Evolutionary conservation across 1,140 invertebrate genomes (phyloP).

Genomic region (Cepaea nemoralis): DNA sequence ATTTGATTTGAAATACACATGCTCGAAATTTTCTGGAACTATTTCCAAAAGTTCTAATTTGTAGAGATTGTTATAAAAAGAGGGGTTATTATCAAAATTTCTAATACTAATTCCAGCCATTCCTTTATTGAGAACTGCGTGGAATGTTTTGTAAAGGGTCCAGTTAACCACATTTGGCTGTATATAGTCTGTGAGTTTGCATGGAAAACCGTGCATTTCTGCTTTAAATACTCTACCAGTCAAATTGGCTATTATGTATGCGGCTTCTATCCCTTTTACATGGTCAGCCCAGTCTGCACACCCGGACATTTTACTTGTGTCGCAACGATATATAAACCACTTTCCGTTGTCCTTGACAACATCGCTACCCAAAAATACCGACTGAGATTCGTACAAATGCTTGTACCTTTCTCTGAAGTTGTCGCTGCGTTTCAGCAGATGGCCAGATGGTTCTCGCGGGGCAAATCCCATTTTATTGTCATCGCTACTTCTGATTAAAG

Average conservation of each 20-base stretch:
- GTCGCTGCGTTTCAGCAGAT: not conserved
- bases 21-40: not conserved
- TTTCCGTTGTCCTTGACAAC: not conserved
- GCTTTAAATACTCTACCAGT: slow-evolving; percentile 42
- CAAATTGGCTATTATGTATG: slow-evolving; percentile 41
- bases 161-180: slow-evolving; percentile 40
- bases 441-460: not conserved
- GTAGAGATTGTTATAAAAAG: slow-evolving; percentile 1
- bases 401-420: not conserved
- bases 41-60: slow-evolving; percentile 16
- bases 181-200: slow-evolving; percentile 33
- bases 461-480: not conserved
- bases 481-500: not conserved
- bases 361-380: not conserved
- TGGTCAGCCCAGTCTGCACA: slow-evolving; percentile 43
- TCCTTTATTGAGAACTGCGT: not conserved
- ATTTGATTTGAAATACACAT: slow-evolving; percentile 38
- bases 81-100: slow-evolving; percentile 1
- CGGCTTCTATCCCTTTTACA: slow-evolving; percentile 40
- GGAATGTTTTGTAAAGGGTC: slow-evolving; percentile 2
- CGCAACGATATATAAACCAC: slow-evolving; percentile 22
- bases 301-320: not conserved
- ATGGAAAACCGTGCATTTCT: slow-evolving; percentile 29
- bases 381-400: not conserved
- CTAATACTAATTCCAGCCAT: not conserved